These are phyloP conservation scores for Ptilorrhoa leucosticta DNA, from an alignment of 2,113 vertebrate genomes.

Conservation along the genomic window DNA sequence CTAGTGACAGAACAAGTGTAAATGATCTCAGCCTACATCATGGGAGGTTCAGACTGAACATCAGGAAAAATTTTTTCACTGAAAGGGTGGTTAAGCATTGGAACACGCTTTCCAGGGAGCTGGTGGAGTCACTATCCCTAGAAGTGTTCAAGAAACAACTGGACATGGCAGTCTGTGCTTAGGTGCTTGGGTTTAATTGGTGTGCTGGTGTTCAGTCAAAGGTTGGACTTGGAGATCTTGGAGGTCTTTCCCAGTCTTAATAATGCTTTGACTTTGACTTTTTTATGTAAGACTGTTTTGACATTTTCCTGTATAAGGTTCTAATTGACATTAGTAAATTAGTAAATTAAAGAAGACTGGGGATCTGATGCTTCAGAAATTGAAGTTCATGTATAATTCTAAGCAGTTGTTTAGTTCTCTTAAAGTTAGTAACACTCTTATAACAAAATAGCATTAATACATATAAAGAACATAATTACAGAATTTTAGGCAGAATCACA, in stretches of 20 bases:
- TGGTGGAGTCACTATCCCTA: background rate
- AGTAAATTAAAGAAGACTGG: background rate
- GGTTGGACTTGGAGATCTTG: background rate
- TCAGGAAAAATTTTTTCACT: background rate
- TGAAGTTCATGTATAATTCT: background rate
- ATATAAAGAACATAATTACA: background rate
- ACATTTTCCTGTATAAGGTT: background rate
- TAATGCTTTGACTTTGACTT: background rate
- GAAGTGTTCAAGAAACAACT: background rate
- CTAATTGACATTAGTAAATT: background rate
- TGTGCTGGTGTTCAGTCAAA: fast-evolving
- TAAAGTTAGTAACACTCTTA: background rate
- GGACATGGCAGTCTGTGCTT: background rate
- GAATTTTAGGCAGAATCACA: background rate
- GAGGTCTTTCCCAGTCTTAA: background rate
- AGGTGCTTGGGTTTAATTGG: background rate
- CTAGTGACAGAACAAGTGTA: too few relatives aligned
- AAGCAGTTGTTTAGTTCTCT: background rate
- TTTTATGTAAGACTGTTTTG: background rate
- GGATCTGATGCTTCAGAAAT: background rate
- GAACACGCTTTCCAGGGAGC: background rate
- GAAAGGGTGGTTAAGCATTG: background rate
- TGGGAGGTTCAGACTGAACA: background rate
- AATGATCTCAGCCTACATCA: background rate
- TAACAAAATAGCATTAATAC: background rate